Percentiles rank a stretch among this genome's conserved stretches.
These are phyloP conservation scores for Zaprionus camerounensis DNA, from an alignment of 1,140 invertebrate species.

Conservation along the genomic window DNA sequence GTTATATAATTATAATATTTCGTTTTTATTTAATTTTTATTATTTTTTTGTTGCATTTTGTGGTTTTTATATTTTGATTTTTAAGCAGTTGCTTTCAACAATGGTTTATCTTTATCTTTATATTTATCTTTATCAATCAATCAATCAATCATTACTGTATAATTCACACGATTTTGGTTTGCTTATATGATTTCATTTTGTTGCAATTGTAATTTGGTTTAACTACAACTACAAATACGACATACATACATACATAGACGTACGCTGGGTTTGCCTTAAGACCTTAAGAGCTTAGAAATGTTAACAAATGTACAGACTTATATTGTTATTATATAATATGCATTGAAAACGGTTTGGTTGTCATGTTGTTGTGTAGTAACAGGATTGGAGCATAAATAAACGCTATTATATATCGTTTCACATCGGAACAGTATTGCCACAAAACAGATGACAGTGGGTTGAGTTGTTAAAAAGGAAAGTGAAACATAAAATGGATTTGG, in stretches of 20 bases:
- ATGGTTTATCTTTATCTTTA: slow-evolving; percentile 51
- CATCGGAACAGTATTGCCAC: slow-evolving; percentile 3
- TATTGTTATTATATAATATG: slow-evolving; percentile 59
- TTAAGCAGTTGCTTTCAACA: slow-evolving; percentile 76
- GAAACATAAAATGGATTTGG: slow-evolving; percentile 1
- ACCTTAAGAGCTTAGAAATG: slow-evolving; percentile 59
- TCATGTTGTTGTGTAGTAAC: slow-evolving; percentile 47
- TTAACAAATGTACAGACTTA: slow-evolving; percentile 79
- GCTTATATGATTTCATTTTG: slow-evolving; percentile 25
- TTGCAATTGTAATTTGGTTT: slow-evolving; percentile 57
- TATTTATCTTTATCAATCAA: slow-evolving; percentile 37
- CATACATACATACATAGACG: slow-evolving; percentile 35
- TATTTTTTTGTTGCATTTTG: slow-evolving; percentile 31
- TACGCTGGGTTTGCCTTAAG: slow-evolving; percentile 41
- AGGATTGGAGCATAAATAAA: slow-evolving; percentile 41
- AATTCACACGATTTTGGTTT: slow-evolving; percentile 54
- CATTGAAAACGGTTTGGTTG: slow-evolving; percentile 36
- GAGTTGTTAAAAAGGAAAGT: not conserved
- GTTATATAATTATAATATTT: slow-evolving; percentile 76
- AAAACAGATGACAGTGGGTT: slow-evolving; percentile 25
- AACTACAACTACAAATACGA: slow-evolving; percentile 60
- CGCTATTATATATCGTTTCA: not conserved
- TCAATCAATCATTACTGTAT: slow-evolving; percentile 58
- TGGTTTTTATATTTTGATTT: slow-evolving; percentile 59
- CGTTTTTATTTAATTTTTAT: slow-evolving; percentile 38